Evolutionary conservation across 2,797 vertebrate genomes (phyloP).

Genomic region (Myotis planiceps): DNA sequence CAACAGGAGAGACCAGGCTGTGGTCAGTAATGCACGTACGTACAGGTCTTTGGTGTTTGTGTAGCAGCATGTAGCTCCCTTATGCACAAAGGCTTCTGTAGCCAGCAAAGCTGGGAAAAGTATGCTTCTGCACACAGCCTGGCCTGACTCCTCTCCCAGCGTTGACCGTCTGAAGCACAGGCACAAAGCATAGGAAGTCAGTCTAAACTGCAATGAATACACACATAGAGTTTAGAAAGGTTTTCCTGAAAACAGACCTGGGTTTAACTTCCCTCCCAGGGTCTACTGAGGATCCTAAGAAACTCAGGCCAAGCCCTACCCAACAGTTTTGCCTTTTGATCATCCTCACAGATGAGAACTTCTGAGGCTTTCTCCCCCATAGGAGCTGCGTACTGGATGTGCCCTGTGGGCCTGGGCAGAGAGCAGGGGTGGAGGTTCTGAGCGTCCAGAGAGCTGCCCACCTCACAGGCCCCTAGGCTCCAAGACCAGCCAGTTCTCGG

Average conservation of each 20-base stretch:
- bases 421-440: not conserved
- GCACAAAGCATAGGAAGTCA: slow-evolving; percentile 24
- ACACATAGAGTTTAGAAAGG: not conserved
- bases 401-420: not conserved
- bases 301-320: not conserved
- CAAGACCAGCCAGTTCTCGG: slow-evolving; percentile 96
- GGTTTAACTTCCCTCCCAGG: not conserved
- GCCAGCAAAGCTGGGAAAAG: not conserved
- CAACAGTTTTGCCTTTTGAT: not conserved
- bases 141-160: not conserved
- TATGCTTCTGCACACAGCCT: not conserved
- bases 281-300: not conserved
- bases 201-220: not conserved
- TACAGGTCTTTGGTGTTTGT: slow-evolving; percentile 85
- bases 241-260: not conserved
- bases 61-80: slow-evolving; percentile 83
- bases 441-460: slow-evolving; percentile 44
- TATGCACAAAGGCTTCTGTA: not conserved
- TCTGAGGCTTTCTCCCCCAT: not conserved
- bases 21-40: slow-evolving; percentile 80
- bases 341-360: not conserved
- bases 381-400: not conserved
- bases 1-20: not conserved
- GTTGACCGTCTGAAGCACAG: not conserved
- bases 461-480: slow-evolving; percentile 87